Evolutionary conservation across 1,140 invertebrate genomes (phyloP).

Genomic region (Tetranychus cinnabarinus): DNA sequence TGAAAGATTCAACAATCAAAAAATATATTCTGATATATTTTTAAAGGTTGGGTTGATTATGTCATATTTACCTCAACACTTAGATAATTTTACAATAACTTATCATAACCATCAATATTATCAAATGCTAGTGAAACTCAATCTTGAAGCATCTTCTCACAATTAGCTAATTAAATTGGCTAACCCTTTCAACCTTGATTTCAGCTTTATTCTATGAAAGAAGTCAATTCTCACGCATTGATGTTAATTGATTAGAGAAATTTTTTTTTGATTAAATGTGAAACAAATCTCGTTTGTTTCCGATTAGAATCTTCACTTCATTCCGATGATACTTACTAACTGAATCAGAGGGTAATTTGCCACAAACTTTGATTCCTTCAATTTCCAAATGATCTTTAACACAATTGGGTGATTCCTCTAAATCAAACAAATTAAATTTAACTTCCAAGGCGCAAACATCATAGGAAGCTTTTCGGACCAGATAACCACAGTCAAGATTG

Average conservation of each 20-base stretch:
- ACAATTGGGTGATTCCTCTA: constrained; percentile 14
- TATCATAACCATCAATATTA: too few species aligned
- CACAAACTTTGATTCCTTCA: constrained; percentile 11
- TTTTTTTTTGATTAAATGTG: too few species aligned
- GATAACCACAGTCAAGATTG: constrained; percentile 12
- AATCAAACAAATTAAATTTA: constrained; percentile 12
- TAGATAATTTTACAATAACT: too few species aligned
- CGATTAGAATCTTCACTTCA: background rate
- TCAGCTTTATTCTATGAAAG: too few species aligned
- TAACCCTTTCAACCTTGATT: too few species aligned
- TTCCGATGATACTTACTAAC: constrained; percentile 10
- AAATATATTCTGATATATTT: background rate
- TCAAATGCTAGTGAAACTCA: background rate
- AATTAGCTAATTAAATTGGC: too few species aligned
- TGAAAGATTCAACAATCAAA: background rate
- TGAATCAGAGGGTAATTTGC: constrained; percentile 13
- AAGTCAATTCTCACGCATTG: too few species aligned
- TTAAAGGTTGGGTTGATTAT: too few species aligned
- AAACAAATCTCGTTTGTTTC: too few species aligned
- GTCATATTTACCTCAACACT: too few species aligned
- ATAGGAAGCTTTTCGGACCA: constrained; percentile 9
- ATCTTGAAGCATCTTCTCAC: too few species aligned
- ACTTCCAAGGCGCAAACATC: constrained; percentile 15
- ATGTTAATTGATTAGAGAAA: too few species aligned
- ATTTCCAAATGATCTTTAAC: constrained; percentile 14